Percentiles rank a stretch among this genome's conserved stretches.
Conservation (phyloP, 1,140 invertebrate species). For the Tetramorium simillimum region DNA sequence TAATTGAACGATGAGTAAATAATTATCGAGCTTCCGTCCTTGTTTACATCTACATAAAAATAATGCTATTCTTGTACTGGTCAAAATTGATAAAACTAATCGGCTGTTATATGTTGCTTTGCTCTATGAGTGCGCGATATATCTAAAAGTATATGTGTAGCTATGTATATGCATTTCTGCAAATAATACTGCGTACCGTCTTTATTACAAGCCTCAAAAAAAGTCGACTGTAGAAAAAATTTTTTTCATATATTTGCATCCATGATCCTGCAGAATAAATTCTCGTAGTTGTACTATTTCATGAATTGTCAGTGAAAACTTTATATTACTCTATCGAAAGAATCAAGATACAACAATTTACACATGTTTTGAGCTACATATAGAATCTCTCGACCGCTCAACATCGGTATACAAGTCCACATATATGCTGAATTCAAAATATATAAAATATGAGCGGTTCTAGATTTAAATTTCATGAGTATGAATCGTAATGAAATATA, state of each 20-base stretch:
- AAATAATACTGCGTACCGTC: slow-evolving; percentile 80
- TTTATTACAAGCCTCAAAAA: slow-evolving; percentile 69
- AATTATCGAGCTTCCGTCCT: slow-evolving; percentile 45
- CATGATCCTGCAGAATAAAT: slow-evolving; percentile 8
- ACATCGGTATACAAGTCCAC: slow-evolving; percentile 45
- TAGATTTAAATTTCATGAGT: slow-evolving; percentile 55
- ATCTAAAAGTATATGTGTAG: slow-evolving; percentile 50
- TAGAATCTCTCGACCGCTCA: slow-evolving; percentile 46
- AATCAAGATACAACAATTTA: slow-evolving; percentile 60
- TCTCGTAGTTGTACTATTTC: slow-evolving; percentile 35
- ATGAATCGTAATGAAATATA: slow-evolving; percentile 47
- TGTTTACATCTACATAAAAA: slow-evolving; percentile 46
- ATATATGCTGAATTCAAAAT: slow-evolving; percentile 47
- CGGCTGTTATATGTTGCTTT: neutral
- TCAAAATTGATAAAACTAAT: slow-evolving; percentile 35
- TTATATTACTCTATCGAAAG: slow-evolving; percentile 27
- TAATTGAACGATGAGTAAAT: slow-evolving; percentile 61
- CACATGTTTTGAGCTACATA: slow-evolving; percentile 25
- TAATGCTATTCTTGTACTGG: slow-evolving; percentile 59
- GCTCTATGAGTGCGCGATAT: slow-evolving; percentile 8
- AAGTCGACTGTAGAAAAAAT: slow-evolving; percentile 54
- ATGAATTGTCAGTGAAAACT: slow-evolving; percentile 19
- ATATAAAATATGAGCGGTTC: slow-evolving; percentile 61
- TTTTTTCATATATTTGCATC: slow-evolving; percentile 9
- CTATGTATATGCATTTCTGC: slow-evolving; percentile 66